Evolutionary conservation across 2,113 vertebrate species (phyloP).

Genomic region (Danionella cerebrum): DNA sequence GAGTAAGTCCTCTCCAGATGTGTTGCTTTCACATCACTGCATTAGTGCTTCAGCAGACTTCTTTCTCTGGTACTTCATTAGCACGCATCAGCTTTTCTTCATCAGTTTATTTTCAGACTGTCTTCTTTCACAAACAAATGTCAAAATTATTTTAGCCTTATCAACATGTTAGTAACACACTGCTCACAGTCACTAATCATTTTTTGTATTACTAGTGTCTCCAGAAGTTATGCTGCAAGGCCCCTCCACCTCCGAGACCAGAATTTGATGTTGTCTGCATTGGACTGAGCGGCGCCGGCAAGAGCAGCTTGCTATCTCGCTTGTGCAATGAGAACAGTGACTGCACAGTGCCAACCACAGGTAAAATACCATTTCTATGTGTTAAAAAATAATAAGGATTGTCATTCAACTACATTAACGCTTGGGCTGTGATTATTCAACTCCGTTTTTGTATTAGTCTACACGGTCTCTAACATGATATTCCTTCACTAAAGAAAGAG

Average conservation of each 20-base stretch:
- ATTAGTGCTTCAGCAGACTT: constrained; percentile 7
- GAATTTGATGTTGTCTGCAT: constrained; percentile 98
- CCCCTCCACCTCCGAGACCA: constrained; percentile 82
- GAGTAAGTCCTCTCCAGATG: constrained; percentile 7
- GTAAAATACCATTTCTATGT: constrained; percentile 53
- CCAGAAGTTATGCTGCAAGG: constrained; percentile 95
- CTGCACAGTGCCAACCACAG: constrained; percentile 86
- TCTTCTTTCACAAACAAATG: not conserved
- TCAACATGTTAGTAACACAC: not conserved
- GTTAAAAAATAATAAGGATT: not conserved
- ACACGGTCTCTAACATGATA: too few relatives aligned
- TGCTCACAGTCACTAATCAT: not conserved
- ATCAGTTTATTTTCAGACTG: constrained; percentile 7
- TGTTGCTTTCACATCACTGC: constrained; percentile 10
- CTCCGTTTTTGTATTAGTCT: too few relatives aligned
- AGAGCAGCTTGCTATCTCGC: constrained; percentile 86
- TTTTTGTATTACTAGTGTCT: constrained; percentile 76
- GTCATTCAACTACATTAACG: not conserved
- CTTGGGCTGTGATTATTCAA: too few relatives aligned
- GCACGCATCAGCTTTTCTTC: not conserved
- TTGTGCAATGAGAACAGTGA: constrained; percentile 85
- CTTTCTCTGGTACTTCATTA: constrained; percentile 2
- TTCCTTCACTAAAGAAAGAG: not conserved
- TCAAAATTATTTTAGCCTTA: not conserved
- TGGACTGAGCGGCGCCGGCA: constrained; percentile 90